Evolutionary conservation across 2,113 vertebrate species (phyloP), one percentile per base, ranked within the genome.

Genomic region (Peucedramus taeniatus): DNA sequence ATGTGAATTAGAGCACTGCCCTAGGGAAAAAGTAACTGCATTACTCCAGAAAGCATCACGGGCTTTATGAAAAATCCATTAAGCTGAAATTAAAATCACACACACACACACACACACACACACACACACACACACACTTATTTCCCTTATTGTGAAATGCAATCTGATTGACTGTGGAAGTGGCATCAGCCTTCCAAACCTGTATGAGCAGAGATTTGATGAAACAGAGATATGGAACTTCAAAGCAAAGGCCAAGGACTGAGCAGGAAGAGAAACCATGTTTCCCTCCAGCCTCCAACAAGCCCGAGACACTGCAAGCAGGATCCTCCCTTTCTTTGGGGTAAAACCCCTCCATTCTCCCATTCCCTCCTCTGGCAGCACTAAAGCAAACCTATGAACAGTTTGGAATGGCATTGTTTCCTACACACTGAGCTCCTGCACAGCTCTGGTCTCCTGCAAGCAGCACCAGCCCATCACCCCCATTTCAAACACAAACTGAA

Each of bases 1-100:
- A 91, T 17, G 37, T 37, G 75, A 94, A 84, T 87, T 70, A 89
- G 89, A 94, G 91, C 89, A 71, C 27, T 81, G 89, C 57, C 83
- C 64, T 13, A 14, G 47, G 76, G 92, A 51, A 84, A 78, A 70
- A 69, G 40, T 6, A 77, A 90, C 60, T 81, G 47, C 60, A 13
- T 66, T 50, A 54, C 44, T 63, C 64, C 86, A 89, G 65, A 71
- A 90, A 68, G 45, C 4, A 0, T 26, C 90, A 44, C 0, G 0
- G 80, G 50, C 44, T 60, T 42, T 7, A 65, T 61, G 70, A 94
- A 94, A 94, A 89, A 84, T 59, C 65, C 26, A 81, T 26, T 44
- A 81, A 18, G 56, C 60, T 56, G 8, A 75, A 95, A 90, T 79
- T 72, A 76, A 93, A 96, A 77, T 50, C 54, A 7, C 57, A 39